These are phyloP conservation scores for Sesia apiformis DNA, from an alignment of 2,888 invertebrate species.

Conservation along the genomic window DNA sequence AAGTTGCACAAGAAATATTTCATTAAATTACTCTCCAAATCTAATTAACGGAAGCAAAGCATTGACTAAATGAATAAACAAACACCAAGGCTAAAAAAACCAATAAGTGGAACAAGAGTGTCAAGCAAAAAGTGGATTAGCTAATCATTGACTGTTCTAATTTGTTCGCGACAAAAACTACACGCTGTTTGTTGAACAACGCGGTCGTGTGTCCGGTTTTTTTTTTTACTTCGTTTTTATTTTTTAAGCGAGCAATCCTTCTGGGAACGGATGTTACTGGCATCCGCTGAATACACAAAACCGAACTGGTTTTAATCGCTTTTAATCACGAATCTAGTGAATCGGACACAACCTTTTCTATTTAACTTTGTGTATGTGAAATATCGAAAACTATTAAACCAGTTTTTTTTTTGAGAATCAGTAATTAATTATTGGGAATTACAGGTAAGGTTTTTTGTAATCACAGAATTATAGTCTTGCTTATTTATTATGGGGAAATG, in stretches of 20 bases:
- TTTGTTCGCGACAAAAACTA: not conserved
- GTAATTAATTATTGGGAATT: too few species aligned
- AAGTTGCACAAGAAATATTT: too few species aligned
- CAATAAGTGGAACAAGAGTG: not conserved
- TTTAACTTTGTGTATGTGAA: too few species aligned
- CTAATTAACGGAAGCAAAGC: not conserved
- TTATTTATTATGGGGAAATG: too few species aligned
- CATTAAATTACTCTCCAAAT: not conserved
- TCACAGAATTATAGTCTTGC: too few species aligned
- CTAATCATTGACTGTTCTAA: not conserved
- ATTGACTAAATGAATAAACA: not conserved
- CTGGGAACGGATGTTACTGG: constrained; percentile 65
- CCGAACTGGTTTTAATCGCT: not conserved
- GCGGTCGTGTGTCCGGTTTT: constrained; percentile 2
- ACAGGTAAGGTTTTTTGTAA: too few species aligned
- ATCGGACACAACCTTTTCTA: not conserved
- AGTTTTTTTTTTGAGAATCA: too few species aligned
- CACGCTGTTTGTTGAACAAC: not conserved
- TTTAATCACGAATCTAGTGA: not conserved
- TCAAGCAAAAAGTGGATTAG: not conserved
- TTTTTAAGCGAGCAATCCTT: constrained; percentile 48
- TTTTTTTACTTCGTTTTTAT: constrained; percentile 24
- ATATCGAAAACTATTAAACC: too few species aligned
- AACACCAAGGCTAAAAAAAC: not conserved
- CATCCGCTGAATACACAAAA: constrained; percentile 44